phyloP scores from a whole-genome alignment of 1,140 invertebrate species.

The Pantala flavescens region DNA sequence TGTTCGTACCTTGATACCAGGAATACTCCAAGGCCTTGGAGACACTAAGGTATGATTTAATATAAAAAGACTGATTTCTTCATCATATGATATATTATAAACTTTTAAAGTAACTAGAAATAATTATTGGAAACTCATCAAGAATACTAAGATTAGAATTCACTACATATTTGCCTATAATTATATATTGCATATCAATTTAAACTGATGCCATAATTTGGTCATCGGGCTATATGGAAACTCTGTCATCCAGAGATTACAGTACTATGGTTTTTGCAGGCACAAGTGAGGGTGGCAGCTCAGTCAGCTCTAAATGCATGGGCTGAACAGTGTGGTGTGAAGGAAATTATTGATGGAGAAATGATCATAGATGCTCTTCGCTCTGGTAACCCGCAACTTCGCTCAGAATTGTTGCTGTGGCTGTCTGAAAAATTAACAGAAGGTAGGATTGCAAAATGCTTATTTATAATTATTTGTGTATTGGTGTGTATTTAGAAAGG shows the following conservation, averaged over 20 bases:
- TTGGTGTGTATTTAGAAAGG: too few species aligned
- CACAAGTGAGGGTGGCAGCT: slow-evolving; percentile 57
- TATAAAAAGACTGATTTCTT: neutral
- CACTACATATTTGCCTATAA: neutral
- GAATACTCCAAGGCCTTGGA: slow-evolving; percentile 61
- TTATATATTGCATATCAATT: neutral
- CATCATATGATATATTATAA: neutral
- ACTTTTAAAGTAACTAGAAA: too few species aligned
- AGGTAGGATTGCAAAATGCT: slow-evolving; percentile 36
- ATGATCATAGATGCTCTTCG: slow-evolving; percentile 79
- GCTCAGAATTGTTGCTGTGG: slow-evolving; percentile 75
- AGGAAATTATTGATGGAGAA: slow-evolving; percentile 79
- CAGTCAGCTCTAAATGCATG: slow-evolving; percentile 72
- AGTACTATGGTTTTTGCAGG: too few species aligned
- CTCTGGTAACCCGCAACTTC: slow-evolving; percentile 67
- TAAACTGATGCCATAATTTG: too few species aligned
- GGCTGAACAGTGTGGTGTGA: slow-evolving; percentile 66
- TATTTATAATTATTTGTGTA: too few species aligned
- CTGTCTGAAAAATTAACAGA: slow-evolving; percentile 66
- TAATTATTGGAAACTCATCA: too few species aligned
- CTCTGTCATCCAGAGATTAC: too few species aligned
- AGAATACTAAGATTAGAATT: too few species aligned
- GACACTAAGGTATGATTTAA: slow-evolving; percentile 54
- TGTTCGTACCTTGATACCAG: slow-evolving; percentile 69
- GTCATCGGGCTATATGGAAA: too few species aligned